Evolutionary conservation across 2,888 invertebrate genomes (phyloP).

Genomic region (Cantharis lateralis): DNA sequence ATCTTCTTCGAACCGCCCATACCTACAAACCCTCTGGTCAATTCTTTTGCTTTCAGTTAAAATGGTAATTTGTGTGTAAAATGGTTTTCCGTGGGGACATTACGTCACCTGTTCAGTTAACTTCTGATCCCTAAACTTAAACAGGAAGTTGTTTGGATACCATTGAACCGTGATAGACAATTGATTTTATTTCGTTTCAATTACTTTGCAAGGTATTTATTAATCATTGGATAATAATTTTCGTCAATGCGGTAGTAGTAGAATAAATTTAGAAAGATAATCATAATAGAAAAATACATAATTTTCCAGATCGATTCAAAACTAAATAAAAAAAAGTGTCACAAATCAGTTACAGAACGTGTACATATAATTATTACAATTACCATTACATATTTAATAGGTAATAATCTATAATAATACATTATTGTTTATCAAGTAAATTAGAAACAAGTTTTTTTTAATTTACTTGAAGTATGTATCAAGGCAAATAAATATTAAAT

Average conservation of each 20-base stretch:
- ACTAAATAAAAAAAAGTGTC: not conserved
- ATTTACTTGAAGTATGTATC: constrained; percentile 5
- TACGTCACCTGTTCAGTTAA: constrained; percentile 49
- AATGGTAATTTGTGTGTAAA: constrained; percentile 57
- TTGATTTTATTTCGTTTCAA: constrained; percentile 1
- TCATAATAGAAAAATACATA: not conserved
- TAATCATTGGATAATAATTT: not conserved
- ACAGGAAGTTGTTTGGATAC: not conserved
- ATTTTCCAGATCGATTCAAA: not conserved
- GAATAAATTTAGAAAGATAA: not conserved
- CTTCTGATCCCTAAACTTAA: constrained; percentile 36
- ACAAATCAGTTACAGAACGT: not conserved
- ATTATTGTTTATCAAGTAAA: not conserved
- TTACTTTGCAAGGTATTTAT: not conserved
- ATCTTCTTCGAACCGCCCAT: constrained; percentile 54
- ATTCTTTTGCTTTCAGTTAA: constrained; percentile 53
- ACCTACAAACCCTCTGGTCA: constrained; percentile 50
- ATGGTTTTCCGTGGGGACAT: constrained; percentile 47
- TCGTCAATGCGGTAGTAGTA: not conserved
- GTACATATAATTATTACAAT: not conserved
- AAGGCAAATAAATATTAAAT: constrained; percentile 35
- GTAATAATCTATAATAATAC: constrained; percentile 1
- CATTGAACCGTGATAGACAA: not conserved
- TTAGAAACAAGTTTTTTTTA: not conserved
- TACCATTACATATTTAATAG: constrained; percentile 1